Evolutionary conservation across 2,888 invertebrate genomes (phyloP), one percentile per base, ranked within the genome.

Genomic region (Synergus gifuensis): DNA sequence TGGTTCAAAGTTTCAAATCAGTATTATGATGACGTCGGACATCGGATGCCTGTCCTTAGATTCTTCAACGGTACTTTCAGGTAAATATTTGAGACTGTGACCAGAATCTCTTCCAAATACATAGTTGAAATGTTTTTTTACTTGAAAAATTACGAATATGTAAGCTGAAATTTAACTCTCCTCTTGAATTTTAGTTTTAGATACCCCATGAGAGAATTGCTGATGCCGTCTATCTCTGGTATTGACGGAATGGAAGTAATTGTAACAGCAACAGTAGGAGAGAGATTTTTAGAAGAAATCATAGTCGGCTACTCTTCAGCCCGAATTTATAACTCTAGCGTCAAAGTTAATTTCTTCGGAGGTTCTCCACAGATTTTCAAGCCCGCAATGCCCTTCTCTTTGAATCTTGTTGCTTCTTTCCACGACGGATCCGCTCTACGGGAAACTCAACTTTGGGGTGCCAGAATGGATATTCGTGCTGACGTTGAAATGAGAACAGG

Each of bases 311-410:
- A 95, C 93, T 96, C 98, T 16, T 95, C 96, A 81, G 96, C 98
- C 0, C 93, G 98, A 85, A 95, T 99, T 76, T 98, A 96, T 91
- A 98, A 98, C 93, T 97, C 98, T 0, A 96, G 96, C 9, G 94
- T 98, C 9, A 95, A 95, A 78, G 94, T 98, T 1, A 94, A 95
- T 58, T 98, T 98, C 92, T 93, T 98, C 2, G 99, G 98, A 0
- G 98, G 97, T 49, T 95, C 96, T 0, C 97, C 98, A 9, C 98
- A 98, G 92, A 96, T 99, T 18, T 98, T 98, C 93, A 99, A 98
- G 92, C 98, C 99, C 0, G 94, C 97, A 11, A 98, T 98, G 97
- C 97, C 98, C 0, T 96, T 98, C 88, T 96, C 96, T 4, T 86
- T 92, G 1, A 92, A 97, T 95, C 93, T 98, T 89, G 96, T 96